Conservation (phyloP, 2,797 vertebrate genomes). For the Propithecus perrieri region DNA sequence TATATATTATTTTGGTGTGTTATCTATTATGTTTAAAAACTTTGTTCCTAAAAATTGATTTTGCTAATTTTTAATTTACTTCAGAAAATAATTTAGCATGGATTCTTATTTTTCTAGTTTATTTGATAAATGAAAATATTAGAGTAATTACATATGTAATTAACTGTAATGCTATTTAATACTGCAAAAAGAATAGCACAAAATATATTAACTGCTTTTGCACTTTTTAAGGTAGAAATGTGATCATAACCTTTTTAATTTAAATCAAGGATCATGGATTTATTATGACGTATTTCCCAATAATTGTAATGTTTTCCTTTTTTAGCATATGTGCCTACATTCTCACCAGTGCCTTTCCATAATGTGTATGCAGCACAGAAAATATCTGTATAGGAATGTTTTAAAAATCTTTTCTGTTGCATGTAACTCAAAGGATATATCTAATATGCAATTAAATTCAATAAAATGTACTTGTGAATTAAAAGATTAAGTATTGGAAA, state of each 20-base stretch:
- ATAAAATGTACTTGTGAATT: conserved; percentile 27
- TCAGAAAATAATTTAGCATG: conserved; percentile 36
- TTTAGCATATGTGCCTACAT: neutral
- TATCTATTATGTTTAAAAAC: conserved; percentile 10
- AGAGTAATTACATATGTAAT: neutral
- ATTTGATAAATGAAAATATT: conserved; percentile 25
- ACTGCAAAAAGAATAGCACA: neutral
- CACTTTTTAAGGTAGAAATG: conserved; percentile 32
- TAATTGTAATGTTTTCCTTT: neutral
- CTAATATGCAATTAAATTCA: conserved; percentile 13
- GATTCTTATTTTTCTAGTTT: conserved; percentile 58
- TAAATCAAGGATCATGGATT: neutral
- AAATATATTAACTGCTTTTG: conserved; percentile 17
- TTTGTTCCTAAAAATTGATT: conserved; percentile 2
- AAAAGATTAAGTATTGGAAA: neutral
- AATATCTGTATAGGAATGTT: neutral
- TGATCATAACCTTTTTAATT: neutral
- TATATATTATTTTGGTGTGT: neutral
- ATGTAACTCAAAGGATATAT: neutral
- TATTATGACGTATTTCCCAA: conserved; percentile 12
- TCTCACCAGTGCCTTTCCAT: neutral
- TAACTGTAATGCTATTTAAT: conserved; percentile 17
- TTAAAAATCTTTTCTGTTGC: neutral
- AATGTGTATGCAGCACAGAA: conserved; percentile 1
- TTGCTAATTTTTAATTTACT: conserved; percentile 30